Base-by-base conservation (phyloP, 2,797 vertebrate species). In the Fistularia commersonii region DNA sequence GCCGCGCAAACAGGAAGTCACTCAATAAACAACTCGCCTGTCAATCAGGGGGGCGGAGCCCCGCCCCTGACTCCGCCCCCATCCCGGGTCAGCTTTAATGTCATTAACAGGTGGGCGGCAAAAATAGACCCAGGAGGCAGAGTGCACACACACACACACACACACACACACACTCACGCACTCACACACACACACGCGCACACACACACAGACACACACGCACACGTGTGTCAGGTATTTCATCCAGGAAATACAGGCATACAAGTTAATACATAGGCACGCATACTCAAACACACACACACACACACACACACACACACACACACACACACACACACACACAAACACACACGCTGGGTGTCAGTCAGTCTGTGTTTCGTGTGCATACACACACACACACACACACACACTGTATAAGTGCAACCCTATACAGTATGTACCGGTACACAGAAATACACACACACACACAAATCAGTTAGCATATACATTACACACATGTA, bases 101-200 rank as follows among this genome's bases (percentile, higher is more conserved):
- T 88, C 81, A 90, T 90, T 89, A 90, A 89, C 88, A 90, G 88
- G 89, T 90, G 89, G 82, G 38, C 48, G 69, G 62, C 74, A 81
- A 83, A 90, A 90, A 90, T 90, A 90, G 86, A 74, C 1, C 0
- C 45, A 45, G 15, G 55, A 60, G 41, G 41, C 13, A 56, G 61
- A 12, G 55, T 35, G 52, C 45, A 44, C 14, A 42, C 39, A 11
- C n/a, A 50, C 57, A 44, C 42, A 13, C 15, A 40, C 45, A 40
- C 45, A 54, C 41, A 52, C 37, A 53, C 39, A 39, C 39, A 12
- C 14, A 11, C 47, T 33, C 43, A 13, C 37, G 13, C 45, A 6
- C 42, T 32, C 34, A 51, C 37, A 40, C 50, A 41, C 33, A 37
- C 49, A 51, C 15, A 48, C 36, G 39, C 57, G 32, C 15, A 48